phyloP scores from a whole-genome alignment of 2,888 invertebrate genomes.

The Acrocyrtus sp. region DNA sequence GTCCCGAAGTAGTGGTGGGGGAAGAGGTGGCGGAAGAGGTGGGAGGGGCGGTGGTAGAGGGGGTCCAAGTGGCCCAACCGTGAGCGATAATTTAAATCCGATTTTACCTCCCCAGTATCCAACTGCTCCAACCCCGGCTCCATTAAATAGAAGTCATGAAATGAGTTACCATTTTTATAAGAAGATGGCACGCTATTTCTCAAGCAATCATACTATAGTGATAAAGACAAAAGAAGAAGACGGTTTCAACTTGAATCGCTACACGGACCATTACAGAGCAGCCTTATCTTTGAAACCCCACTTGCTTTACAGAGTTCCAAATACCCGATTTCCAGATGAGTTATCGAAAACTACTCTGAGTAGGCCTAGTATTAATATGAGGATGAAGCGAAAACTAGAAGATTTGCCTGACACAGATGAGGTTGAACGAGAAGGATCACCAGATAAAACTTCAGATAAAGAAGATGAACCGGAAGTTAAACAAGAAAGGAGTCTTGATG shows the following conservation, averaged over 20 bases:
- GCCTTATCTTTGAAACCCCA: conserved; percentile 63
- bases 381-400: conserved; percentile 48
- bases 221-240: conserved; percentile 1
- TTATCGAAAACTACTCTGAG: background rate
- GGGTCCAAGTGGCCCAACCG: conserved; percentile 7
- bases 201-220: conserved; percentile 48
- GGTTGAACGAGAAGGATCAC: conserved; percentile 15
- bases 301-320: conserved; percentile 26
- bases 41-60: conserved; percentile 17
- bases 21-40: conserved; percentile 1
- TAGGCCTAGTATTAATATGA: conserved; percentile 47
- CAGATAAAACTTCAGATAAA: conserved; percentile 50
- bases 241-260: conserved; percentile 65
- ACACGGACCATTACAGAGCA: conserved; percentile 67
- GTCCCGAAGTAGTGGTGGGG: conserved; percentile 11
- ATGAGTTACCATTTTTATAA: conserved; percentile 35
- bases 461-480: conserved; percentile 62
- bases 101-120: conserved; percentile 55
- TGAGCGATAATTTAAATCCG: conserved; percentile 34
- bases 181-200: conserved; percentile 46
- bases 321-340: conserved; percentile 33
- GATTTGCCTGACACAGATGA: conserved; percentile 56
- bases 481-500: conserved; percentile 34
- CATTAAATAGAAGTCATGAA: conserved; percentile 23
- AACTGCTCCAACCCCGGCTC: conserved; percentile 32